Percentiles rank a stretch among this genome's conserved stretches.
Evolutionary conservation across 2,113 vertebrate genomes (phyloP).

Genomic region (Amphiprion percula): DNA sequence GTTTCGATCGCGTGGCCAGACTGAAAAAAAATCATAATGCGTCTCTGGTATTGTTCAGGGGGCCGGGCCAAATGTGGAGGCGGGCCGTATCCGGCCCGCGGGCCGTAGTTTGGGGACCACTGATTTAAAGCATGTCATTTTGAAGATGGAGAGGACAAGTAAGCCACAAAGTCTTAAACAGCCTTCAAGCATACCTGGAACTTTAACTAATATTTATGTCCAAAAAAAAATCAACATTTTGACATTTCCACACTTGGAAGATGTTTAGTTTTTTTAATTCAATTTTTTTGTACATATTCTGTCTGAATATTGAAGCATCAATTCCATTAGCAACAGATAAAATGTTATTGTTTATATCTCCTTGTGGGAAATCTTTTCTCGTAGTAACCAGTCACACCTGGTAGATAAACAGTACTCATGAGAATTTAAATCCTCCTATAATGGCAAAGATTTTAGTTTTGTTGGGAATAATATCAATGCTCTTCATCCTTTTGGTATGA

Average conservation of each 20-base stretch:
- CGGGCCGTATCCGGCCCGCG: no score
- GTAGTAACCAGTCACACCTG: background rate
- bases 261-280: background rate
- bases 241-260: background rate
- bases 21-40: no score
- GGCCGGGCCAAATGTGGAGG: no score
- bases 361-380: no score
- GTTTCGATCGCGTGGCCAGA: no score
- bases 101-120: no score
- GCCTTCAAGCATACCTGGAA: no score
- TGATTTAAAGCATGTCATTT: slow-evolving; percentile 8
- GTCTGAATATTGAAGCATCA: background rate
- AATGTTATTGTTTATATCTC: background rate
- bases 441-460: background rate
- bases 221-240: background rate
- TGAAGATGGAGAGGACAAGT: background rate
- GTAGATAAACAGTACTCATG: background rate
- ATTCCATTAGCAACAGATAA: background rate
- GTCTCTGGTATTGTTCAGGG: no score
- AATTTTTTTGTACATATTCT: background rate
- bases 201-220: no score
- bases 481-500: background rate
- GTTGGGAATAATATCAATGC: background rate
- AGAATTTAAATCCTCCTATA: background rate
- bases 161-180: background rate